Conservation (phyloP, 2,888 invertebrate genomes). For the Abrostola tripartita region DNA sequence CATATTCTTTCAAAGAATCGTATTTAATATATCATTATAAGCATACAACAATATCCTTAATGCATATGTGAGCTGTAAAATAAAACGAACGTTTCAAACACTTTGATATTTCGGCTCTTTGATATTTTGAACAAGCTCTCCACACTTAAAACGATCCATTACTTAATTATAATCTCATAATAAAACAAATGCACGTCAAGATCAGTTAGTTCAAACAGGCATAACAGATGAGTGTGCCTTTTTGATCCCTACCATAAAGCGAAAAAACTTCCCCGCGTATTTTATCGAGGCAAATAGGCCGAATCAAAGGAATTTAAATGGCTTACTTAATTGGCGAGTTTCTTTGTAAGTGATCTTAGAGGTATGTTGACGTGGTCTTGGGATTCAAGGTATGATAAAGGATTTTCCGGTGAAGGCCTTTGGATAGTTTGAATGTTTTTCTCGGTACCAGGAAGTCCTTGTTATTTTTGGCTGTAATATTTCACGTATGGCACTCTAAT, state of each 20-base stretch:
- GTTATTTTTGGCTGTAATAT: no score
- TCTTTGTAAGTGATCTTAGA: slow-evolving; percentile 55
- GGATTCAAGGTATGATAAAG: slow-evolving; percentile 26
- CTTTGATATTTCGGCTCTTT: neutral
- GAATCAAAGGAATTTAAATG: slow-evolving; percentile 67
- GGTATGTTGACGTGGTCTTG: slow-evolving; percentile 41
- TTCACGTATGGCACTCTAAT: no score
- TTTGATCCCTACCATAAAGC: slow-evolving; percentile 50
- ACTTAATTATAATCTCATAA: slow-evolving; percentile 40
- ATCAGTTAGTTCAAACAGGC: slow-evolving; percentile 48
- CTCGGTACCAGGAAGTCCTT: neutral
- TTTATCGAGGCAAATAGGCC: slow-evolving; percentile 59
- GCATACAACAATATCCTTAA: neutral
- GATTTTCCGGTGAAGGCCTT: slow-evolving; percentile 2
- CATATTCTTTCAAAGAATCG: no score
- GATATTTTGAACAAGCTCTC: slow-evolving; percentile 12
- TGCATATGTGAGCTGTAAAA: neutral
- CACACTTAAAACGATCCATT: slow-evolving; percentile 34
- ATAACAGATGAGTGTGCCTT: slow-evolving; percentile 54
- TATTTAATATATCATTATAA: neutral
- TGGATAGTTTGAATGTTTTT: slow-evolving; percentile 35
- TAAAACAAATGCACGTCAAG: slow-evolving; percentile 36
- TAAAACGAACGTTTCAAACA: neutral
- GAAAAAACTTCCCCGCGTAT: slow-evolving; percentile 44
- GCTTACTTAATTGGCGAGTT: slow-evolving; percentile 64